A percentile compares a stretch with the other conserved stretches of the same genome.
Conservation (phyloP, 2,797 vertebrate species). For the Furcifer pardalis region DNA sequence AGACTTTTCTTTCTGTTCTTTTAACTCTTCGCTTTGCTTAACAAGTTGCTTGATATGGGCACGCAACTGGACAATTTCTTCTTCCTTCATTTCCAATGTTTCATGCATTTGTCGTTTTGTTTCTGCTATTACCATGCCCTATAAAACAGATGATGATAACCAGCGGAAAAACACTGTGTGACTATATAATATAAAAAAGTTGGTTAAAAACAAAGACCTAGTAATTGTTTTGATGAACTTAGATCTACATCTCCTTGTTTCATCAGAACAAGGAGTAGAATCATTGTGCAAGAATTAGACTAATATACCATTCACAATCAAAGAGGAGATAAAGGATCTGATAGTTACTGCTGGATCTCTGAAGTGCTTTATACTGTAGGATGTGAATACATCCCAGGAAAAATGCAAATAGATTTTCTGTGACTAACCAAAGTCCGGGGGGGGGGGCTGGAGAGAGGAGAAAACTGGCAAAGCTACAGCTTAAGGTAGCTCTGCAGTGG, state of each 20-base stretch:
- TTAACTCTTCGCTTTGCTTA: conserved; percentile 86
- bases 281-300: not conserved
- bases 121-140: conserved; percentile 99
- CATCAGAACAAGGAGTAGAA: not conserved
- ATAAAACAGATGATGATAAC: conserved; percentile 57
- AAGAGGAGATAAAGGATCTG: not conserved
- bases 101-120: conserved; percentile 98
- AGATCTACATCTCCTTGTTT: not conserved
- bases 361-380: not conserved
- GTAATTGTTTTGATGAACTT: not conserved
- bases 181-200: not conserved
- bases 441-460: too few species aligned
- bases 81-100: conserved; percentile 96
- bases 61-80: conserved; percentile 90
- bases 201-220: conserved; percentile 30
- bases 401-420: too few species aligned
- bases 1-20: conserved; percentile 93
- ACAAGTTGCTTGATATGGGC: conserved; percentile 84
- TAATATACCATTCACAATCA: not conserved
- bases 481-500: too few species aligned
- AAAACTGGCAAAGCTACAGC: too few species aligned
- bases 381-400: too few species aligned
- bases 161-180: conserved; percentile 38
- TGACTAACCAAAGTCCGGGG: too few species aligned
- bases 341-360: not conserved